Percentiles rank a stretch among this genome's conserved stretches.
These are phyloP conservation scores for Periophthalmus modestus DNA, from an alignment of 2,113 vertebrate genomes.

Conservation along the genomic window DNA sequence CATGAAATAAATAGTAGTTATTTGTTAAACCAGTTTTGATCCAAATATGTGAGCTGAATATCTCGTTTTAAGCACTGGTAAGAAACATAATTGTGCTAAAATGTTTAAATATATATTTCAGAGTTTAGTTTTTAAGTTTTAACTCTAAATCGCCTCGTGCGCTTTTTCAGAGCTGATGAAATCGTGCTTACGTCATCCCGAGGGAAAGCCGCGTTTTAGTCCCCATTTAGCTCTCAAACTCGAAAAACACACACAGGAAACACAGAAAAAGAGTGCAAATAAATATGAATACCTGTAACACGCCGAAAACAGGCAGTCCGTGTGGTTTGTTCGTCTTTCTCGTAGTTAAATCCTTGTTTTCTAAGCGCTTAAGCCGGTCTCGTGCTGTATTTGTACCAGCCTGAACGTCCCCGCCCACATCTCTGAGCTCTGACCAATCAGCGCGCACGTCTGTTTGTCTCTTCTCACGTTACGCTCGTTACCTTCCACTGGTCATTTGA, in stretches of 20 bases:
- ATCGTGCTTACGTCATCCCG: constrained; percentile 25
- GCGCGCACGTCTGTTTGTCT: not conserved
- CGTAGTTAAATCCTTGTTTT: not conserved
- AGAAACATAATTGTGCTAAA: too few relatives aligned
- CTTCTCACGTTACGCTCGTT: not conserved
- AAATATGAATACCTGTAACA: constrained; percentile 42
- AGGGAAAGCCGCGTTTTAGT: not conserved
- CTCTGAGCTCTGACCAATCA: not conserved
- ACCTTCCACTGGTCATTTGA: not conserved
- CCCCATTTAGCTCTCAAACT: not conserved
- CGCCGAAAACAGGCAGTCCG: not conserved
- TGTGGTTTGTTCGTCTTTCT: not conserved
- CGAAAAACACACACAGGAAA: not conserved
- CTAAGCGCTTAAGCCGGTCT: not conserved
- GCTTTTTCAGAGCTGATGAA: constrained; percentile 16
- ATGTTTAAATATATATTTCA: too few relatives aligned
- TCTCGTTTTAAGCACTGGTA: too few relatives aligned
- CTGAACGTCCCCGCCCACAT: constrained; percentile 24
- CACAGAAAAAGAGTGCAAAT: not conserved
- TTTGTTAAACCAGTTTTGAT: not conserved
- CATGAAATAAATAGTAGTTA: not conserved
- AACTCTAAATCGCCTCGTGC: fast-evolving
- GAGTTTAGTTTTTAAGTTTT: not conserved
- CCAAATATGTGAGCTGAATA: too few relatives aligned
- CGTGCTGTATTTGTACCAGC: constrained; percentile 35